These are phyloP conservation scores for Hermodice carunculata DNA, from an alignment of 2,888 invertebrate species.

Conservation along the genomic window DNA sequence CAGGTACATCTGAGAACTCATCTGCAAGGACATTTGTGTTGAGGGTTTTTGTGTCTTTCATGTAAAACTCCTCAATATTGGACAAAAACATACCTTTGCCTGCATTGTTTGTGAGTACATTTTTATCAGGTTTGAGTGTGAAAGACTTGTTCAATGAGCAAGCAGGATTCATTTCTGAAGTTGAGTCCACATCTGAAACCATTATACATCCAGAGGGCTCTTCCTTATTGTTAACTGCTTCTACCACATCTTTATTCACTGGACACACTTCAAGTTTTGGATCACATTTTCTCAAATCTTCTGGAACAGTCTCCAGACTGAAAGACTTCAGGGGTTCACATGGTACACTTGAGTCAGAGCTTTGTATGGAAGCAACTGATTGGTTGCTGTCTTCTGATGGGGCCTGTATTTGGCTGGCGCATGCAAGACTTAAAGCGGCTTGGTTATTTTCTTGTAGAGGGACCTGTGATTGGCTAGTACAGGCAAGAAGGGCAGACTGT, in stretches of 20 bases:
- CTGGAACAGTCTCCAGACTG: no score
- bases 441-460: background rate
- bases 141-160: no score
- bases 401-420: background rate
- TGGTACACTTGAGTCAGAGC: no score
- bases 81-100: constrained; percentile 20
- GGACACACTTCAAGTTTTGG: no score
- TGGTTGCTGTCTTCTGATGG: constrained; percentile 61
- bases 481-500: background rate
- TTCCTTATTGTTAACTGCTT: no score
- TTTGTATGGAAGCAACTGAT: no score
- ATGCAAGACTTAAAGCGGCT: background rate
- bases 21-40: constrained; percentile 73
- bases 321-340: no score
- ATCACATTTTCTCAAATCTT: no score
- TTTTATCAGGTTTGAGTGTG: no score
- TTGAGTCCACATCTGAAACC: background rate
- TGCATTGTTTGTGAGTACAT: no score
- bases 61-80: constrained; percentile 71
- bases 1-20: constrained; percentile 69
- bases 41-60: constrained; percentile 75
- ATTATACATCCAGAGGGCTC: no score
- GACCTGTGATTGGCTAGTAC: background rate
- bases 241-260: no score
- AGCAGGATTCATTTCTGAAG: background rate